Conservation (phyloP, 2,113 vertebrate species). For the Hylia prasina region DNA sequence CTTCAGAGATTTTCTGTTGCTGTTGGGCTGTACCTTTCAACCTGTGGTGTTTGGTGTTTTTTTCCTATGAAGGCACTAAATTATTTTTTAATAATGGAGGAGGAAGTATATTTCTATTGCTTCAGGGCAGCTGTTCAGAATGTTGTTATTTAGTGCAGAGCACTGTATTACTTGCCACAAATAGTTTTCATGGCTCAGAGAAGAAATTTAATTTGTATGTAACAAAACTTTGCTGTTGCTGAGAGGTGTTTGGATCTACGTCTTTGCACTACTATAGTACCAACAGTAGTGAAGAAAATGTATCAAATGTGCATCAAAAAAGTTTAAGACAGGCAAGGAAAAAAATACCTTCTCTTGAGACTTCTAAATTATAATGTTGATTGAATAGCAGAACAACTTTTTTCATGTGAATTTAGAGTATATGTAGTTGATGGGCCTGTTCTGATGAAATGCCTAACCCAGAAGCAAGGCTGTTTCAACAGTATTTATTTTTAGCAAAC, state of each 20-base stretch:
- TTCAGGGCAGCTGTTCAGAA: background rate
- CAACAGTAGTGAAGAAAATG: background rate
- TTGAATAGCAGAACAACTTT: background rate
- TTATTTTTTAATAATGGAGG: slow-evolving; percentile 21
- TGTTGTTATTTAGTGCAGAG: background rate
- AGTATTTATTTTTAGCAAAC: background rate
- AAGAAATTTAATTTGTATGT: background rate
- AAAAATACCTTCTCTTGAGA: background rate
- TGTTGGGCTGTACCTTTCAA: background rate
- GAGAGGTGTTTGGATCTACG: background rate
- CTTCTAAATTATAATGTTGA: background rate
- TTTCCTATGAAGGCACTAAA: background rate
- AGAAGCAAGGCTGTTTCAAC: background rate
- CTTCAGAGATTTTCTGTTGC: background rate
- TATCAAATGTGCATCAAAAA: background rate
- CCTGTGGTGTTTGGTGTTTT: background rate
- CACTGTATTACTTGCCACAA: background rate
- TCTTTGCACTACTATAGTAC: background rate
- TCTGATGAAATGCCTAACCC: background rate
- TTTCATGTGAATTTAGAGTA: background rate
- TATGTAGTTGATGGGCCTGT: background rate
- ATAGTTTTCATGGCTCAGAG: background rate
- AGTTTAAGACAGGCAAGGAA: background rate
- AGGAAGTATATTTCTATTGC: background rate
- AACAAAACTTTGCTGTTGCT: background rate